Conservation (phyloP, 2,113 vertebrate genomes). For the Acanthochromis polyacanthus region DNA sequence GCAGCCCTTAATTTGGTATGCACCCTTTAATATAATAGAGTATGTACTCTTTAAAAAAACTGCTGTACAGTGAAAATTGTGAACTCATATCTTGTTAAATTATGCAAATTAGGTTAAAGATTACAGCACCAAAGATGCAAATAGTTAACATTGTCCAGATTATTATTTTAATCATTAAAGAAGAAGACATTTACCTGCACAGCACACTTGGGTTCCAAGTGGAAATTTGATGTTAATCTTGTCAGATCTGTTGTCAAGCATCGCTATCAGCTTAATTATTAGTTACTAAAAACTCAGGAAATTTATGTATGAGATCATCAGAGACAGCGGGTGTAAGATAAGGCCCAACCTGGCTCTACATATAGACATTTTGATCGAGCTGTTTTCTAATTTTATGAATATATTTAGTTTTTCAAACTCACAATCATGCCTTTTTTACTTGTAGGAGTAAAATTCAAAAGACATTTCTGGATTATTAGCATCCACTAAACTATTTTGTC, state of each 20-base stretch:
- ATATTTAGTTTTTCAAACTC: neutral
- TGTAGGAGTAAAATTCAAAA: neutral
- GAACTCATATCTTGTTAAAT: neutral
- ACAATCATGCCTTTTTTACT: neutral
- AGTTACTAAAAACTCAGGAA: neutral
- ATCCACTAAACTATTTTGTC: neutral
- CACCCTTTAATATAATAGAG: neutral
- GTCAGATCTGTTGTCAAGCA: neutral
- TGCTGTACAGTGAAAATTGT: neutral
- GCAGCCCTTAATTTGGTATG: too few relatives aligned
- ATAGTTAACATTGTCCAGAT: neutral
- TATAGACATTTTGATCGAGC: neutral
- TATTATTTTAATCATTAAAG: neutral
- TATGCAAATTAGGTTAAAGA: neutral
- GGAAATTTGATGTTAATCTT: conserved; percentile 19
- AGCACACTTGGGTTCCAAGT: neutral
- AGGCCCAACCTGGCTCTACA: neutral
- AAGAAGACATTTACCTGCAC: neutral
- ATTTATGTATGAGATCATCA: neutral
- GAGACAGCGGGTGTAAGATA: neutral
- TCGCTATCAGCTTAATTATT: conserved; percentile 16
- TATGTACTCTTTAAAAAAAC: neutral
- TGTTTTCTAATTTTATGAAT: neutral
- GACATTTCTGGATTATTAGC: neutral
- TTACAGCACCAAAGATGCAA: neutral